Evolutionary conservation across 2,113 vertebrate genomes (phyloP).

Genomic region (Mormyrus lacerda): DNA sequence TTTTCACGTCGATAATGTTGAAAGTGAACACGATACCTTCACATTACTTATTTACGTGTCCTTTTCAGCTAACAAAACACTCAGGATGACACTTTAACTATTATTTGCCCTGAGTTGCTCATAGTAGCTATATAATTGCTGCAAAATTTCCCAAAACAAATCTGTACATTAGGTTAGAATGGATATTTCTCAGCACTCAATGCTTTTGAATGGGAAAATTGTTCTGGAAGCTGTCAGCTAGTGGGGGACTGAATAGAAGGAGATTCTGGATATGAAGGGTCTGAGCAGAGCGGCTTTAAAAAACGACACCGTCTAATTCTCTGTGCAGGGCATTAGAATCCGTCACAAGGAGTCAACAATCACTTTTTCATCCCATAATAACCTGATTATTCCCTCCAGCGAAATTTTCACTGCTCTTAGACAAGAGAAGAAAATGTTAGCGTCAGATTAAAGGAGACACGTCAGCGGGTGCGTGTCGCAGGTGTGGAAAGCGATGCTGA

Average conservation of each 20-base stretch:
- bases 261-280: not conserved
- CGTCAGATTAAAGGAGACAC: constrained; percentile 49
- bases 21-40: not conserved
- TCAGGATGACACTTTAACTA: not conserved
- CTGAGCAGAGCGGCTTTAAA: not conserved
- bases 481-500: constrained; percentile 37
- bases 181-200: not conserved
- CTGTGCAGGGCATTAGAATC: not conserved
- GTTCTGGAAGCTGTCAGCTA: not conserved
- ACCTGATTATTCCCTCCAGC: constrained; percentile 47
- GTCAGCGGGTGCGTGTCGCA: constrained; percentile 48
- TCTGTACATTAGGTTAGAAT: not conserved
- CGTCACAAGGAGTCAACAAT: constrained; percentile 37
- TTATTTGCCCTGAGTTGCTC: not conserved
- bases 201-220: not conserved
- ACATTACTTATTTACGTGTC: not conserved
- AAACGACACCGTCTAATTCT: not conserved
- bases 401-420: constrained; percentile 47
- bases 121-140: not conserved
- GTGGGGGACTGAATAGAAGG: not conserved
- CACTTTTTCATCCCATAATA: constrained; percentile 55
- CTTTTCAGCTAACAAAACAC: not conserved
- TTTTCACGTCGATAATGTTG: not conserved
- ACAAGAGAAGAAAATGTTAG: constrained; percentile 40
- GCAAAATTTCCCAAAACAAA: not conserved